phyloP scores from a whole-genome alignment of 2,797 vertebrate species.

The Gadopsis bispinosus region DNA sequence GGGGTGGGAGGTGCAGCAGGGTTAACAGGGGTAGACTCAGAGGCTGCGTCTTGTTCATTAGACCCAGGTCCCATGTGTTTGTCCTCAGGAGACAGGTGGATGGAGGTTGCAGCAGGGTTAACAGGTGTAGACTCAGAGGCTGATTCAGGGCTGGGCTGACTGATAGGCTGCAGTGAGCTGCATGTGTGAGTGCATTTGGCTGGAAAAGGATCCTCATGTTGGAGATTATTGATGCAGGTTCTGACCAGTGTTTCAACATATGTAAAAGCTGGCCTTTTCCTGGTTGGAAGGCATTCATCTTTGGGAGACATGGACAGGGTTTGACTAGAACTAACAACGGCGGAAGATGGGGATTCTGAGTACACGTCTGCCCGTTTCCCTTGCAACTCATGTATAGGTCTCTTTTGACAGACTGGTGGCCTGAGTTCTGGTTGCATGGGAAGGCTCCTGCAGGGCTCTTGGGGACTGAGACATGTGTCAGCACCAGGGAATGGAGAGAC shows the following conservation, averaged over 20 bases:
- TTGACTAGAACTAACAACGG: neutral
- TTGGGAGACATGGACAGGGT: neutral
- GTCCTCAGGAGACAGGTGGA: neutral
- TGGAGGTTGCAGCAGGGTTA: neutral
- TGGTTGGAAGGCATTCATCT: neutral
- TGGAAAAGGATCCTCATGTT: neutral
- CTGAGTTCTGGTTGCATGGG: neutral
- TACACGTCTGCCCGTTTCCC: neutral
- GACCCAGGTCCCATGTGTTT: neutral
- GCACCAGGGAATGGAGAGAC: neutral
- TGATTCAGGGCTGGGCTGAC: neutral
- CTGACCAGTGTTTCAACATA: constrained; percentile 7
- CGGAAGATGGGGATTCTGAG: constrained; percentile 1
- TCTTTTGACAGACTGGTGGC: neutral
- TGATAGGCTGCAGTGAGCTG: neutral
- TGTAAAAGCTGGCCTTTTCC: constrained; percentile 35
- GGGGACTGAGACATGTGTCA: neutral
- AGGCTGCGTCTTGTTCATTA: neutral
- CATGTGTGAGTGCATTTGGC: neutral
- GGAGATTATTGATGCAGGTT: neutral
- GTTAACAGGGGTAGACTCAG: neutral
- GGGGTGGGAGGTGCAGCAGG: neutral
- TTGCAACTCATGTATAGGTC: neutral
- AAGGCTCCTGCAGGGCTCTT: neutral
- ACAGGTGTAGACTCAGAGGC: neutral